These are phyloP conservation scores for Erethizon dorsatum DNA, from an alignment of 2,797 vertebrate species.

Conservation along the genomic window DNA sequence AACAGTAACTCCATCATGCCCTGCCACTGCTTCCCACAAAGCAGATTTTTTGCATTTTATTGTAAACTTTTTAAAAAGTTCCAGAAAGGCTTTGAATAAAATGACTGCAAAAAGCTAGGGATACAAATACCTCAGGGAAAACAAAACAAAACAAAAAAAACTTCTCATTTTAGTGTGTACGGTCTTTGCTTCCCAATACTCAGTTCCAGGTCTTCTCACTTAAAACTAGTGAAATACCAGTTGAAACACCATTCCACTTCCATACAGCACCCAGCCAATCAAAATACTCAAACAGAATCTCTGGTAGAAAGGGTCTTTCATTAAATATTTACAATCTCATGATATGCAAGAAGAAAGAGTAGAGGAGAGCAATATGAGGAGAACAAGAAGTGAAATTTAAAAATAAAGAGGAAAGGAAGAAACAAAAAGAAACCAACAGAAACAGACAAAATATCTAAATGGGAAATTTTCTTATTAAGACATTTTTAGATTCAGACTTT, in stretches of 20 bases:
- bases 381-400: not conserved
- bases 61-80: not conserved
- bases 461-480: not conserved
- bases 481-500: not conserved
- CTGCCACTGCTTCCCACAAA: too few relatives aligned
- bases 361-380: not conserved
- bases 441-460: not conserved
- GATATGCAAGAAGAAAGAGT: not conserved
- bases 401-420: not conserved
- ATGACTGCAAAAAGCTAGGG: not conserved
- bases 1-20: not conserved
- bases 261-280: not conserved
- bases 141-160: too few relatives aligned
- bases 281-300: not conserved
- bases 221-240: not conserved
- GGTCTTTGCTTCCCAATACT: not conserved
- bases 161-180: not conserved
- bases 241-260: not conserved
- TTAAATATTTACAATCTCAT: not conserved
- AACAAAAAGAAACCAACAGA: not conserved
- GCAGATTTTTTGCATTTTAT: not conserved
- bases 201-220: not conserved
- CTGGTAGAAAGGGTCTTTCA: not conserved
- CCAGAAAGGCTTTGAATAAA: not conserved
- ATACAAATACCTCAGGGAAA: not conserved